These are phyloP conservation scores for Eilema sororculum DNA, from an alignment of 2,888 invertebrate species.

Conservation along the genomic window DNA sequence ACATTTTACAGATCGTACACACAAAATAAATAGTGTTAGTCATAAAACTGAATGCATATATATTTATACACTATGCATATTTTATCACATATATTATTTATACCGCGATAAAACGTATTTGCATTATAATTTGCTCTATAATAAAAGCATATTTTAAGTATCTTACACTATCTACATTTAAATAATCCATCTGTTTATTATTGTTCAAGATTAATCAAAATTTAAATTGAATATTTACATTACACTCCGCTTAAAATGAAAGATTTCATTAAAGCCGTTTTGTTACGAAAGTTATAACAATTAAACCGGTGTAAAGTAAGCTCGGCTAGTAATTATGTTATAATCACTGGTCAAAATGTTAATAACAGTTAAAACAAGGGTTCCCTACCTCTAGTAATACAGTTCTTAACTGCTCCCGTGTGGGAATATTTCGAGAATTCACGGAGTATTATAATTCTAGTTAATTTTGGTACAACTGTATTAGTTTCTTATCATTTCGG, in stretches of 20 bases:
- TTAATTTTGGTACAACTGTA: constrained; percentile 34
- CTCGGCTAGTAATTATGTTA: constrained; percentile 51
- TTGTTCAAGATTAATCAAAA: constrained; percentile 25
- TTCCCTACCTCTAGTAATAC: constrained; percentile 40
- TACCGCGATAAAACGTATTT: neutral
- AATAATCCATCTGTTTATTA: neutral
- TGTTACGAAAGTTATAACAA: constrained; percentile 53
- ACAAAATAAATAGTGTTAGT: too few species aligned
- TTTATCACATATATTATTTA: neutral
- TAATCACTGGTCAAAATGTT: constrained; percentile 57
- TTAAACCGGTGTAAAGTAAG: constrained; percentile 51
- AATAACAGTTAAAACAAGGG: constrained; percentile 55
- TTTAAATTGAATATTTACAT: constrained; percentile 29
- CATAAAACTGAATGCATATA: neutral
- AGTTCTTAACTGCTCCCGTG: constrained; percentile 47
- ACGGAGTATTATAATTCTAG: constrained; percentile 43
- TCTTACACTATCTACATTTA: neutral
- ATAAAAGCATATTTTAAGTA: neutral
- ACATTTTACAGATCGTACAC: too few species aligned
- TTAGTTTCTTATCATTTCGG: constrained; percentile 33
- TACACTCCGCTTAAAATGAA: constrained; percentile 31
- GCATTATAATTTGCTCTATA: neutral
- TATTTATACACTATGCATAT: too few species aligned
- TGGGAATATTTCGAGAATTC: constrained; percentile 47
- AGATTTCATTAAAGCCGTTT: constrained; percentile 47